These are phyloP conservation scores for Pyxicephalus adspersus DNA, from an alignment of 2,113 vertebrate species.

Conservation along the genomic window DNA sequence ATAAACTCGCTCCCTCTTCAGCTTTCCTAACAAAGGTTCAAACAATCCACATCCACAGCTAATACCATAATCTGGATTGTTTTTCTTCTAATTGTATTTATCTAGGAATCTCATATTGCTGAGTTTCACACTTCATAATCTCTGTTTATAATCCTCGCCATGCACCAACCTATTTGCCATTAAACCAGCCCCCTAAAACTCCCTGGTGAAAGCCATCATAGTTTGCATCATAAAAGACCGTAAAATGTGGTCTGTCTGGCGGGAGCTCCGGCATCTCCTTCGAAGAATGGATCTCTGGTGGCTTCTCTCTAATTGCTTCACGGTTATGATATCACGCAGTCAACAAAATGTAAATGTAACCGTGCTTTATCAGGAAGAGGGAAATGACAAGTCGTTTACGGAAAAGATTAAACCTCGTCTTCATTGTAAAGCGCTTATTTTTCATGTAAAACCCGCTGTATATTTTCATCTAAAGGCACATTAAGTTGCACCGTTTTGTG, in stretches of 20 bases:
- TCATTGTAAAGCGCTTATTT: slow-evolving; percentile 51
- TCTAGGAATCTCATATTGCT: neutral
- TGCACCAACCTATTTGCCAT: slow-evolving; percentile 28
- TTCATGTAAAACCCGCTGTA: slow-evolving; percentile 35
- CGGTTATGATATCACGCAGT: slow-evolving; percentile 51
- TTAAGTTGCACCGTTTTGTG: slow-evolving; percentile 21
- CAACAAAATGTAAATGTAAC: slow-evolving; percentile 55
- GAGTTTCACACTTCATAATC: neutral
- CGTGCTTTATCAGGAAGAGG: slow-evolving; percentile 46
- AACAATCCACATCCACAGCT: too few species aligned
- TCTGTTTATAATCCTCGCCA: neutral
- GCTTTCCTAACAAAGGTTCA: too few species aligned
- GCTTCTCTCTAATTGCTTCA: slow-evolving; percentile 48
- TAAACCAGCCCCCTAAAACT: slow-evolving; percentile 32
- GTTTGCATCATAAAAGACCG: slow-evolving; percentile 47
- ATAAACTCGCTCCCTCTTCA: too few species aligned
- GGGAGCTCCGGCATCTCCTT: slow-evolving; percentile 44
- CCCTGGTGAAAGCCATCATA: slow-evolving; percentile 26
- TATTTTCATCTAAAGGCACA: slow-evolving; percentile 49
- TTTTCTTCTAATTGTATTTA: neutral
- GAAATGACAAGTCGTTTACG: slow-evolving; percentile 48
- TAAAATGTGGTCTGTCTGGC: slow-evolving; percentile 19
- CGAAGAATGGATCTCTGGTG: slow-evolving; percentile 48
- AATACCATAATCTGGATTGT: too few species aligned
- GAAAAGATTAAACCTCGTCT: slow-evolving; percentile 51